These are phyloP conservation scores for Ips nitidus DNA, from an alignment of 1,140 invertebrate genomes.

Conservation along the genomic window DNA sequence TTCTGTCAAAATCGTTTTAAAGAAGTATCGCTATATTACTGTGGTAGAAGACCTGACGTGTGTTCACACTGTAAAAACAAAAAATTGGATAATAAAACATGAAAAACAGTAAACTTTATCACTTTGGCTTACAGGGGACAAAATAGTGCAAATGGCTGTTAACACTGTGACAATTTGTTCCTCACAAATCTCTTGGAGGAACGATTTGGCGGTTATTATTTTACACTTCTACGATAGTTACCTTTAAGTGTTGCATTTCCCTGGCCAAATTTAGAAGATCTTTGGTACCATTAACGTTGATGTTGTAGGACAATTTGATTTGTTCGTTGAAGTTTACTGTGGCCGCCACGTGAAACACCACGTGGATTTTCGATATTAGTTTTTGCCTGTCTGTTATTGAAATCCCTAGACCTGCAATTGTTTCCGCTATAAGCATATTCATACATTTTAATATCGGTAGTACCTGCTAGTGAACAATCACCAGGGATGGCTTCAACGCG, in stretches of 20 bases:
- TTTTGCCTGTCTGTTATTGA: slow-evolving; percentile 57
- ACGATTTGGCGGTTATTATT: too few relatives aligned
- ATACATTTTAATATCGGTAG: too few relatives aligned
- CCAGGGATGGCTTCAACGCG: slow-evolving; percentile 53
- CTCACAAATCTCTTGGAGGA: too few relatives aligned
- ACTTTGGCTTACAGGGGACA: too few relatives aligned
- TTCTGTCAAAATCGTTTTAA: too few relatives aligned
- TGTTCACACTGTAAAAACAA: too few relatives aligned
- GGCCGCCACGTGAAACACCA: slow-evolving; percentile 88
- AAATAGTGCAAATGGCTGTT: too few relatives aligned
- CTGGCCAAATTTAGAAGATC: slow-evolving; percentile 61
- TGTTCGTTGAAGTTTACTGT: slow-evolving; percentile 88
- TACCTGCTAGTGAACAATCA: slow-evolving; percentile 48
- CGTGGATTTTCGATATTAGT: slow-evolving; percentile 62
- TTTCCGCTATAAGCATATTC: neutral
- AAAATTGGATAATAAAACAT: too few relatives aligned
- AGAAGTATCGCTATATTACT: too few relatives aligned
- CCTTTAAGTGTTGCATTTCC: slow-evolving; percentile 66
- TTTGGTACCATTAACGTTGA: slow-evolving; percentile 65
- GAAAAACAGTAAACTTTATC: too few relatives aligned
- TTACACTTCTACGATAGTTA: slow-evolving; percentile 9
- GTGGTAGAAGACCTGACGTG: too few relatives aligned
- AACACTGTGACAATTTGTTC: too few relatives aligned
- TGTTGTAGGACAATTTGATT: slow-evolving; percentile 62
- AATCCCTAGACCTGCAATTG: slow-evolving; percentile 60